Evolutionary conservation across 2,888 invertebrate species (phyloP).

Genomic region (Stenichneumon culpator): DNA sequence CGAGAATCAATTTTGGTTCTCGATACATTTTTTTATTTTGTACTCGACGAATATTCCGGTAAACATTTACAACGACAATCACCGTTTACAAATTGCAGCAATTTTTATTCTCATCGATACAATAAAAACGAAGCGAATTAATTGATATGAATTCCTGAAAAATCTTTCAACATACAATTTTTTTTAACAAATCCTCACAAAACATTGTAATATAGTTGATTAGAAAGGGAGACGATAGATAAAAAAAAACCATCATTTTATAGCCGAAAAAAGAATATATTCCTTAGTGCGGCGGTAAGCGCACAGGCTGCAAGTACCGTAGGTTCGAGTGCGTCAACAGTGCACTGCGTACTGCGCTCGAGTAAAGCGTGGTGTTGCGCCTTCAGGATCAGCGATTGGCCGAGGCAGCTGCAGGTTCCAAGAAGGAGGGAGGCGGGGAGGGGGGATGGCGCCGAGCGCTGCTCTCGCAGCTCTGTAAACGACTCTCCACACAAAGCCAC

Average conservation of each 20-base stretch:
- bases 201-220: no score
- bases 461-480: slow-evolving; percentile 48
- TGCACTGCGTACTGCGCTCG: slow-evolving; percentile 38
- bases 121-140: no score
- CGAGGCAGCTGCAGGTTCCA: slow-evolving; percentile 36
- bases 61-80: no score
- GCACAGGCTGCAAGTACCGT: neutral
- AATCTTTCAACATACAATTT: no score
- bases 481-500: neutral
- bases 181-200: no score
- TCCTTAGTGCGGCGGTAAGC: neutral
- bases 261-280: neutral
- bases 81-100: no score
- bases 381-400: slow-evolving; percentile 56
- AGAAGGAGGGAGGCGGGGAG: slow-evolving; percentile 15
- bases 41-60: no score
- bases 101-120: no score
- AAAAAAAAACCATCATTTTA: neutral
- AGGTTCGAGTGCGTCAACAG: slow-evolving; percentile 34
- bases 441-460: slow-evolving; percentile 55
- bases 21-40: no score
- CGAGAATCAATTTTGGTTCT: no score
- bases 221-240: no score
- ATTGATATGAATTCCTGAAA: no score
- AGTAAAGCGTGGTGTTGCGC: slow-evolving; percentile 26